Evolutionary conservation across 2,113 vertebrate genomes (phyloP), one percentile per base, ranked within the genome.

Genomic region (Orientallactaga bullata): DNA sequence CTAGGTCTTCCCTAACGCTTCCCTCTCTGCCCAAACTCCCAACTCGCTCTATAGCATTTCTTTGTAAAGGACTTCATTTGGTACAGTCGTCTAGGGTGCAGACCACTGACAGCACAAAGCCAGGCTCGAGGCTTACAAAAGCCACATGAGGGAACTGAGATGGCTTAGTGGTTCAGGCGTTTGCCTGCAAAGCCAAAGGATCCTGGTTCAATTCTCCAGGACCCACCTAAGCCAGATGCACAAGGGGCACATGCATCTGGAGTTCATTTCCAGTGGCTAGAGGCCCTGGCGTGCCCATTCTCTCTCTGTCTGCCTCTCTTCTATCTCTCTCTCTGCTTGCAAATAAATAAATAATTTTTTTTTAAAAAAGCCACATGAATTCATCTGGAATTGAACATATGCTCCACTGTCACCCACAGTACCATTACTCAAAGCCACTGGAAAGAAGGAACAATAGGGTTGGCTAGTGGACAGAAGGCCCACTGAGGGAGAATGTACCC

Each of bases 371-470:
- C 28, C 92, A 73, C 51, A n/a, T 0, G 28, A 37, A 42, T 30
- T 20, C 30, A 66, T 88, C 55, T 94, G 92, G 81, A 96, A 95
- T 80, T 79, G 79, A 93, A 87, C 71, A 92, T 28, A 26, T 63
- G 35, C 30, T 58, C 89, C 81, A 4, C 30, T 93, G 69, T 89
- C 86, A 74, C 60, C 96, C 86, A 79, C 42, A 69, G 91, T 11
- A 51, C 95, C 51, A 26, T 4, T 16, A 55, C 15, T 13, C 85
- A 60, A 42, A 61, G 89, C 39, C 61, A 90, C 69, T 76, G 96
- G 77, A 78, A 73, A 95, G 95, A 96, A 97, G 88, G 93, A 79
- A 95, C 85, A 89, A 91, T 39, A 93, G 78, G 8, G 24, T 55
- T 80, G 58, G 85, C 76, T 81, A 26, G 32, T 3, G 32, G 15